Conservation (phyloP, 2,888 invertebrate species). For the Plagodis dolabraria region DNA sequence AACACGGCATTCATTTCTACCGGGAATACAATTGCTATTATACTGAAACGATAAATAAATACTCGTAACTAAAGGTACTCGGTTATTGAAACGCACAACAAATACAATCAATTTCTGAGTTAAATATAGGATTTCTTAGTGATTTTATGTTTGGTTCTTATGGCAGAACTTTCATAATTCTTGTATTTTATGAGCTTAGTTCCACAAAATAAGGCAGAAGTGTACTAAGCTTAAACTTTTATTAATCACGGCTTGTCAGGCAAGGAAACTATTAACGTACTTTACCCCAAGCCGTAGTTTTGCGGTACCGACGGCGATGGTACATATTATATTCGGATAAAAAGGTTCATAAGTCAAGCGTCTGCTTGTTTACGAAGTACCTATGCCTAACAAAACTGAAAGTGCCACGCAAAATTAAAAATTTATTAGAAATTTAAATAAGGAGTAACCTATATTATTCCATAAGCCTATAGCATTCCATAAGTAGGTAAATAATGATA, state of each 20-base stretch:
- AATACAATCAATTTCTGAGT: conserved; percentile 12
- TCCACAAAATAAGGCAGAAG: conserved; percentile 22
- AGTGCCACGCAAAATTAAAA: too few species aligned
- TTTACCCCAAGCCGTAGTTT: conserved; percentile 18
- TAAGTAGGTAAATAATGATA: too few species aligned
- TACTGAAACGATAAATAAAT: conserved; percentile 12
- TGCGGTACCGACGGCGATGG: conserved; percentile 8
- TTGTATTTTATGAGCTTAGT: conserved; percentile 20
- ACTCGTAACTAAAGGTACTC: neutral
- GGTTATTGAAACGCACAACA: conserved; percentile 13
- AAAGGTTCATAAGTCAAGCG: too few species aligned
- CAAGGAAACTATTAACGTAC: conserved; percentile 22
- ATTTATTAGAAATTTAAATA: too few species aligned
- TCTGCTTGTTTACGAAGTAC: too few species aligned
- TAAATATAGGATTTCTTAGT: neutral
- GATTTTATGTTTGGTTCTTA: conserved; percentile 9
- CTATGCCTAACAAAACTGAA: too few species aligned
- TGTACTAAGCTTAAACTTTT: conserved; percentile 21
- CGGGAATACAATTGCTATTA: conserved; percentile 43
- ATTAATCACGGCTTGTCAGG: conserved; percentile 28
- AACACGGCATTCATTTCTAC: conserved; percentile 52
- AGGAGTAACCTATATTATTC: too few species aligned
- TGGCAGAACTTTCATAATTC: conserved; percentile 16
- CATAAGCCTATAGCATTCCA: too few species aligned
- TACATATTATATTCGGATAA: neutral